phyloP scores from a whole-genome alignment of 2,113 vertebrate genomes.

The human region DNA sequence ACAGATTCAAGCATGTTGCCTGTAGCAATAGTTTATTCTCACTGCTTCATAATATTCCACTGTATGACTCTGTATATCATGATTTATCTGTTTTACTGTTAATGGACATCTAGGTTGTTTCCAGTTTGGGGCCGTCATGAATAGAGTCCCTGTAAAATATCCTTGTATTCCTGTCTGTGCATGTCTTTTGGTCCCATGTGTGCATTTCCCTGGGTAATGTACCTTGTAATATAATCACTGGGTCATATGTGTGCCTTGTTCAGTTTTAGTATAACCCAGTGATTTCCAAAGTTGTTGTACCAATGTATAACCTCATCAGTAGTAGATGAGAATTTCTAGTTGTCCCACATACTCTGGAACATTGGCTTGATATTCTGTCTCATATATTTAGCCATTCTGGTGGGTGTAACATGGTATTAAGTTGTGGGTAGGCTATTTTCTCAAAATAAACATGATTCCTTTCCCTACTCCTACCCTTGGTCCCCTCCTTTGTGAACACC shows the following conservation, averaged over 20 bases:
- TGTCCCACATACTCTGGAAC: neutral
- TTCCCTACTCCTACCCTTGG: neutral
- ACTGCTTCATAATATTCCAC: neutral
- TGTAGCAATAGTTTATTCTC: neutral
- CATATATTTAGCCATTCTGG: constrained; percentile 37
- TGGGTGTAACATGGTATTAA: neutral
- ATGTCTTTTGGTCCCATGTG: neutral
- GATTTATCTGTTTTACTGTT: neutral
- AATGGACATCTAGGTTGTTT: neutral
- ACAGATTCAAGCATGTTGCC: neutral
- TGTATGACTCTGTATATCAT: neutral
- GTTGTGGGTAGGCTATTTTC: constrained; percentile 1
- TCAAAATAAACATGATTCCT: neutral
- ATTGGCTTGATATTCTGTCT: constrained; percentile 27
- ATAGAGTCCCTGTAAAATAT: too few relatives aligned
- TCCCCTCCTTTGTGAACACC: neutral
- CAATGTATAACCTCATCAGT: neutral
- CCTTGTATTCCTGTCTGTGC: neutral
- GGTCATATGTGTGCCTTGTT: neutral
- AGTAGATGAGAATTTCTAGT: neutral
- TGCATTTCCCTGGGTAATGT: neutral
- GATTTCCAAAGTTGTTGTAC: neutral
- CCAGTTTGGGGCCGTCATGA: too few relatives aligned
- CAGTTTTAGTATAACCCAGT: neutral
- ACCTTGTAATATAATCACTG: neutral